A percentile compares a stretch with the other conserved stretches of the same genome.
These are phyloP conservation scores for Aphaenogaster rudis DNA, from an alignment of 1,140 invertebrate species.

Conservation along the genomic window DNA sequence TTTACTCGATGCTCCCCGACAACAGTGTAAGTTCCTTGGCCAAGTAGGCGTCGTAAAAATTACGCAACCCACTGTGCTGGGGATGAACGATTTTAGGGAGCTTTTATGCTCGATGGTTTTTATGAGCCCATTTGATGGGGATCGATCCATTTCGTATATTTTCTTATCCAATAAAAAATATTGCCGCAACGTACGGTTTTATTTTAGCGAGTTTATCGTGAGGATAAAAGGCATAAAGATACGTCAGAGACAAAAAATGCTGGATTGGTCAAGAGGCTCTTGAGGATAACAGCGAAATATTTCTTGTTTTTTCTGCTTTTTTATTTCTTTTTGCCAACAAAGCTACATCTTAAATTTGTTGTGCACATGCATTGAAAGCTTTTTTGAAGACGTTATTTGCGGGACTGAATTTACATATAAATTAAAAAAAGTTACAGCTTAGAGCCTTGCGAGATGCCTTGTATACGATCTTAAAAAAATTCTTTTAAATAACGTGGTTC, in stretches of 20 bases:
- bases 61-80: slow-evolving; percentile 27
- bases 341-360: slow-evolving; percentile 18
- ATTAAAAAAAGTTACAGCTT: background rate
- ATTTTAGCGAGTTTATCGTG: slow-evolving; percentile 42
- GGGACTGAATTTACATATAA: background rate
- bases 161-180: slow-evolving; percentile 58
- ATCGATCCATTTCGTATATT: slow-evolving; percentile 52
- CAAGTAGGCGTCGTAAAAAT: slow-evolving; percentile 53
- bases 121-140: slow-evolving; percentile 33
- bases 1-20: slow-evolving; percentile 11
- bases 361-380: background rate
- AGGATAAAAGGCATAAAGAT: slow-evolving; percentile 29
- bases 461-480: background rate
- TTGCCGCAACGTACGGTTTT: slow-evolving; percentile 49
- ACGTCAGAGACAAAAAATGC: slow-evolving; percentile 18
- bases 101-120: slow-evolving; percentile 51
- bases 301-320: slow-evolving; percentile 17
- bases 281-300: slow-evolving; percentile 31
- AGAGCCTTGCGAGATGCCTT: background rate
- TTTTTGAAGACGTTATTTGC: background rate
- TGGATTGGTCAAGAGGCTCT: slow-evolving; percentile 6
- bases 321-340: background rate
- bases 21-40: slow-evolving; percentile 28
- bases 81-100: slow-evolving; percentile 41
- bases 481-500: background rate